Evolutionary conservation across 2,888 invertebrate species (phyloP).

Genomic region (Epistrophe eligans): DNA sequence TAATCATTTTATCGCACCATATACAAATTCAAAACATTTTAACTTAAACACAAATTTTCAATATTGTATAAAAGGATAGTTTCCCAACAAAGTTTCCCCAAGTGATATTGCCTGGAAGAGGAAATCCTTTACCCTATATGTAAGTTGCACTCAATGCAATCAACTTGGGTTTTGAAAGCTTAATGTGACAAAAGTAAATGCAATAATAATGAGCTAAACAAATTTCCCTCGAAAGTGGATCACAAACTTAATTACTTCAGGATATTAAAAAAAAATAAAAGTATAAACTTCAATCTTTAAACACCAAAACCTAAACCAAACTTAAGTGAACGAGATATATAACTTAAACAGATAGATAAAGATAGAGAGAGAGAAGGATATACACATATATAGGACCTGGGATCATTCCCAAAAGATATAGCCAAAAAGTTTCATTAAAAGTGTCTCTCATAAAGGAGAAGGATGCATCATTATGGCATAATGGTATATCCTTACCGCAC

Average conservation of each 20-base stretch:
- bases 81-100: slow-evolving; percentile 41
- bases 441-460: slow-evolving; percentile 18
- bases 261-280: not conserved
- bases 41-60: slow-evolving; percentile 39
- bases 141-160: slow-evolving; percentile 44
- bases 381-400: not conserved
- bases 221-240: slow-evolving; percentile 34
- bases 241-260: slow-evolving; percentile 47
- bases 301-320: slow-evolving; percentile 15
- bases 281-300: not conserved
- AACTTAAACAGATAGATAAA: slow-evolving; percentile 1
- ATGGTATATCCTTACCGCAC: slow-evolving; percentile 18
- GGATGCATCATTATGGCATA: slow-evolving; percentile 24
- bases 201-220: slow-evolving; percentile 47
- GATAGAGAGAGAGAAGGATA: not conserved
- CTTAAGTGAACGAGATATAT: slow-evolving; percentile 20
- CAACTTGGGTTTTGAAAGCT: slow-evolving; percentile 30
- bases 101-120: slow-evolving; percentile 30
- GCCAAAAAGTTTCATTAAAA: slow-evolving; percentile 33
- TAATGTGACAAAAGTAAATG: slow-evolving; percentile 55
- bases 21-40: slow-evolving; percentile 22
- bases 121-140: slow-evolving; percentile 16
- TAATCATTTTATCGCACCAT: slow-evolving; percentile 22
- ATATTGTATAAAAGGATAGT: slow-evolving; percentile 22
- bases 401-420: slow-evolving; percentile 19